Percentiles rank a stretch among this genome's conserved stretches.
These are phyloP conservation scores for Hemibagrus wyckioides DNA, from an alignment of 2,113 vertebrate genomes.

Conservation along the genomic window DNA sequence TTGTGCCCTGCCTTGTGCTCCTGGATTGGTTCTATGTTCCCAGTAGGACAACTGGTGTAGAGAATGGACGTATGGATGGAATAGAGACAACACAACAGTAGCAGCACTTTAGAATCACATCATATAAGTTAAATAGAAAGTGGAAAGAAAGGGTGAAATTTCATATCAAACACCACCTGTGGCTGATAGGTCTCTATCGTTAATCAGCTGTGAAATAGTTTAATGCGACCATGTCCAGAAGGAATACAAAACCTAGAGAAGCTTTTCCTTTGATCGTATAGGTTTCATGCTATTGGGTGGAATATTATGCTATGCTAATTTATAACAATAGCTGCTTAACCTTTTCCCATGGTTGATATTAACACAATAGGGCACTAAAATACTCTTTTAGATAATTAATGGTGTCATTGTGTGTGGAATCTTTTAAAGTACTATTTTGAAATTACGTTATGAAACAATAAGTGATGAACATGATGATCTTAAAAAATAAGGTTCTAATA, in stretches of 20 bases:
- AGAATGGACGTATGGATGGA: too few relatives aligned
- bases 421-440: not conserved
- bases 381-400: not conserved
- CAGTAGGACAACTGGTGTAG: too few relatives aligned
- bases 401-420: not conserved
- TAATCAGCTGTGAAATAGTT: not conserved
- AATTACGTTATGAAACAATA: not conserved
- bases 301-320: not conserved
- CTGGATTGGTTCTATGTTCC: too few relatives aligned
- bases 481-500: not conserved
- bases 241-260: not conserved
- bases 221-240: not conserved
- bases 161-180: not conserved
- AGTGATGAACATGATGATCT: not conserved
- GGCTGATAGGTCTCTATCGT: not conserved
- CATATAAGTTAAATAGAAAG: not conserved
- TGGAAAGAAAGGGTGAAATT: constrained; percentile 1
- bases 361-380: not conserved
- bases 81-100: not conserved
- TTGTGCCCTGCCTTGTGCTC: too few relatives aligned
- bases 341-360: not conserved
- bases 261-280: not conserved
- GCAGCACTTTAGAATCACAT: not conserved
- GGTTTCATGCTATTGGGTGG: not conserved
- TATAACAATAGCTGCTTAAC: not conserved